These are phyloP conservation scores for Menidia menidia DNA, from an alignment of 2,797 vertebrate species.

Conservation along the genomic window DNA sequence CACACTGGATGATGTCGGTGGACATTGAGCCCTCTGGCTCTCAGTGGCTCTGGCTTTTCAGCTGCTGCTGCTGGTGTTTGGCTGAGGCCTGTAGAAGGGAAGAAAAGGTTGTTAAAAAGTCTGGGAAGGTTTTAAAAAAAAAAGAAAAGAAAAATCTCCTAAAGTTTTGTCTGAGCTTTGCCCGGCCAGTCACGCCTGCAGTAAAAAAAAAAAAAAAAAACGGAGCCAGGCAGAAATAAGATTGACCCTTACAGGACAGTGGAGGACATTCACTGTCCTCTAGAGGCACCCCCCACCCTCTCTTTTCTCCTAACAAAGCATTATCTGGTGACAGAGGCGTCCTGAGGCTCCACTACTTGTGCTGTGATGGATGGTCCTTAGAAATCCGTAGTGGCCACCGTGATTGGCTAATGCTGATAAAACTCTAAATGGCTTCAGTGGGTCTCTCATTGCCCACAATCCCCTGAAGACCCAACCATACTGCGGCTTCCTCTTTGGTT, in stretches of 20 bases:
- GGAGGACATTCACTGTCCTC: conserved; percentile 55
- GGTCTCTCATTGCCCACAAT: conserved; percentile 56
- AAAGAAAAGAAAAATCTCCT: conserved; percentile 31
- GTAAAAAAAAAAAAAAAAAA: conserved; percentile 35
- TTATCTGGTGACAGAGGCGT: conserved; percentile 66
- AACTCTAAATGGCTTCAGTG: conserved; percentile 62
- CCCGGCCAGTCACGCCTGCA: conserved; percentile 21
- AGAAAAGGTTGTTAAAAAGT: conserved; percentile 28
- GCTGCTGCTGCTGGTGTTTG: conserved; percentile 32
- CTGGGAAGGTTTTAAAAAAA: conserved; percentile 36
- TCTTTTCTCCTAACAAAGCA: conserved; percentile 53
- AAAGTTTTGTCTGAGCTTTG: conserved; percentile 25
- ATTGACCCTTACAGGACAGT: conserved; percentile 55
- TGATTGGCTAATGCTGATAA: conserved; percentile 71
- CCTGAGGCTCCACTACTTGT: conserved; percentile 41
- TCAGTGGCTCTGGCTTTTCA: conserved; percentile 8
- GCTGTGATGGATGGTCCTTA: conserved; percentile 68
- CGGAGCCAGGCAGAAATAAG: conserved; percentile 32
- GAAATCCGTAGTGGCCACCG: conserved; percentile 41
- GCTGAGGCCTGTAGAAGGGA: not conserved
- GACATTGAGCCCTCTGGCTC: conserved; percentile 43
- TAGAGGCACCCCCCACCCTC: conserved; percentile 30
- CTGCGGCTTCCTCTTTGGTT: conserved; percentile 15
- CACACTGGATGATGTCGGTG: conserved; percentile 43
- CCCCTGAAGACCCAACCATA: conserved; percentile 48